A percentile compares a stretch with the other conserved stretches of the same genome.
phyloP scores from a whole-genome alignment of 2,888 invertebrate species.

The Horisme vitalbata region DNA sequence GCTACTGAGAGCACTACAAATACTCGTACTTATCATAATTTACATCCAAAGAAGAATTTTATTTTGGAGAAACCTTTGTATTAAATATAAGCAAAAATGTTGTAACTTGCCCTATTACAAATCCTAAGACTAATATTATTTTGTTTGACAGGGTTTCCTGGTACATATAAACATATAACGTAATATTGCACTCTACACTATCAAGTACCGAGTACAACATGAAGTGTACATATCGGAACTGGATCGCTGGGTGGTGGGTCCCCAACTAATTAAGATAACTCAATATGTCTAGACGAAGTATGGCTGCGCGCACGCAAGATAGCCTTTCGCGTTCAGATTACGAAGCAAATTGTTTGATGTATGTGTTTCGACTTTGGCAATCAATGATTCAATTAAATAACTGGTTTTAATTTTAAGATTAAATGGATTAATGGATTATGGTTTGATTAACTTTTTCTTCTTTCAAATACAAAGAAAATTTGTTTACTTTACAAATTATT shows the following conservation, averaged over 20 bases:
- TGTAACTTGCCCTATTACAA: too few species aligned
- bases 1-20: too few species aligned
- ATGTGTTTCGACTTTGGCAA: conserved; percentile 19
- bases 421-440: too few species aligned
- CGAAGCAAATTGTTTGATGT: conserved; percentile 50
- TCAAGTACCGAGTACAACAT: conserved; percentile 6
- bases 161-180: background rate
- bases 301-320: conserved; percentile 54
- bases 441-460: too few species aligned
- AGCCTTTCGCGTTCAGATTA: conserved; percentile 39
- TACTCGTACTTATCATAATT: too few species aligned
- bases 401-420: too few species aligned
- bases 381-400: too few species aligned
- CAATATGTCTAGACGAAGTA: conserved; percentile 54
- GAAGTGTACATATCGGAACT: conserved; percentile 31
- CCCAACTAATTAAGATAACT: conserved; percentile 58
- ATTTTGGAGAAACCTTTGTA: too few species aligned
- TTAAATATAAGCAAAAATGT: too few species aligned
- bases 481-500: too few species aligned
- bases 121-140: background rate
- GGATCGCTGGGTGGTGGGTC: conserved; percentile 51
- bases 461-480: too few species aligned
- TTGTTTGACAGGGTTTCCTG: background rate
- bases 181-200: background rate
- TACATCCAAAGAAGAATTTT: too few species aligned